Conservation (phyloP, 2,888 invertebrate genomes). For the Spodoptera exigua region DNA sequence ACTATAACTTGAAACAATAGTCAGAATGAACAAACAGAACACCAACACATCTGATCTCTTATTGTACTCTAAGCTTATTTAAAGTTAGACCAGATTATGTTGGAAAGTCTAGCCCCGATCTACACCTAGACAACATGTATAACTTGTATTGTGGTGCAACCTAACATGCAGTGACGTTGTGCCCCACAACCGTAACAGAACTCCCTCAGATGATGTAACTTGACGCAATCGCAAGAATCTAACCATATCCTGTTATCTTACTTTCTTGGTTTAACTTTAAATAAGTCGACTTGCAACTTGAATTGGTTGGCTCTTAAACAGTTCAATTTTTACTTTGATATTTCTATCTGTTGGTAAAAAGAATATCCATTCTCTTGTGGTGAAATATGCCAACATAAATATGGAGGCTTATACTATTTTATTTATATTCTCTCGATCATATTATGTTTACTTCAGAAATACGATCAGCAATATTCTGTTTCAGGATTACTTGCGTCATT, state of each 20-base stretch:
- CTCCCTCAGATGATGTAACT: constrained; percentile 49
- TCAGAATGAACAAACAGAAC: constrained; percentile 13
- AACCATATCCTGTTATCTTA: constrained; percentile 38
- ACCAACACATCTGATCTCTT: too few species aligned
- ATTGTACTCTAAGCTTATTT: too few species aligned
- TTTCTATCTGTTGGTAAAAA: background rate
- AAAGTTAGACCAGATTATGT: too few species aligned
- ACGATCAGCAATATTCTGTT: constrained; percentile 24
- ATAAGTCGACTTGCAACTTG: constrained; percentile 20
- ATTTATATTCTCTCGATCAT: background rate
- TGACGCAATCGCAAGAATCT: constrained; percentile 47
- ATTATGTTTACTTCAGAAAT: constrained; percentile 29
- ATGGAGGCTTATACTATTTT: too few species aligned
- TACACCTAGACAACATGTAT: constrained; percentile 15
- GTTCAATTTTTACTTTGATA: too few species aligned
- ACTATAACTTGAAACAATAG: constrained; percentile 24
- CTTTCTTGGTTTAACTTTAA: constrained; percentile 37
- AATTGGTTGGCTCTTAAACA: constrained; percentile 7
- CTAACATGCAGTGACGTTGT: constrained; percentile 32
- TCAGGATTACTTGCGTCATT: constrained; percentile 46
- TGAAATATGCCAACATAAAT: too few species aligned
- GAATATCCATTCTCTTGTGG: too few species aligned
- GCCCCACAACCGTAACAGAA: constrained; percentile 47
- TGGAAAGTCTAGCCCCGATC: background rate
- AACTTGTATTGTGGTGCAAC: constrained; percentile 47